phyloP scores from a whole-genome alignment of 2,113 vertebrate species.

The Poecile atricapillus region DNA sequence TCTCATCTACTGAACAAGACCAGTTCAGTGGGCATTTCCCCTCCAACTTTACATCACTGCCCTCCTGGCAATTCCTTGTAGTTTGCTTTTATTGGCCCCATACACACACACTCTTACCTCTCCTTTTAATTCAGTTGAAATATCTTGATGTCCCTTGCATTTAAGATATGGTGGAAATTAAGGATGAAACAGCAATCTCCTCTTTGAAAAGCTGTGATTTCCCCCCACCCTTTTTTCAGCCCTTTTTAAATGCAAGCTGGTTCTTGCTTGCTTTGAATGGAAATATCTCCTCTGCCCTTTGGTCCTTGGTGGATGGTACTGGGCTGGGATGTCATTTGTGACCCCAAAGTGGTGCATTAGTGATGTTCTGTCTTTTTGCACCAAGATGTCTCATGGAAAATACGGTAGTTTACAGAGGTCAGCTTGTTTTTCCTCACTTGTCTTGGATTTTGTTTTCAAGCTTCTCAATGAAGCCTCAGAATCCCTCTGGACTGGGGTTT shows the following conservation, averaged over 20 bases:
- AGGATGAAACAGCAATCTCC: not conserved
- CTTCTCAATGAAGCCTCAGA: not conserved
- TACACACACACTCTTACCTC: not conserved
- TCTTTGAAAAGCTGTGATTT: constrained; percentile 20
- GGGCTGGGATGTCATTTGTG: not conserved
- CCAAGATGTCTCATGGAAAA: not conserved
- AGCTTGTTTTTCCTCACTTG: not conserved
- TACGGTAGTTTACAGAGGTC: not conserved
- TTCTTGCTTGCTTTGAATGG: not conserved
- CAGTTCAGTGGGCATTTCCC: not conserved
- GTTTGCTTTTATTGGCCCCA: not conserved
- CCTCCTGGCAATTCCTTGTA: not conserved
- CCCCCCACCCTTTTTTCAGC: not conserved
- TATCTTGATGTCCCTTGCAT: not conserved
- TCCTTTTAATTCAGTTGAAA: not conserved
- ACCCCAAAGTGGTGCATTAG: not conserved
- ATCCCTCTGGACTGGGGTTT: not conserved
- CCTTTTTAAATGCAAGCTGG: constrained; percentile 25
- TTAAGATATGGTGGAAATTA: not conserved
- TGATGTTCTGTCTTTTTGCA: not conserved
- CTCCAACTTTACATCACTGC: not conserved
- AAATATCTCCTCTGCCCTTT: not conserved
- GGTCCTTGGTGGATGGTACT: not conserved
- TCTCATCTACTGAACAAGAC: not conserved
- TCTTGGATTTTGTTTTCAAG: not conserved